A percentile compares a stretch with the other conserved stretches of the same genome.
These are phyloP conservation scores for Drosophila niveifrons DNA, from an alignment of 2,888 invertebrate species.

Conservation along the genomic window DNA sequence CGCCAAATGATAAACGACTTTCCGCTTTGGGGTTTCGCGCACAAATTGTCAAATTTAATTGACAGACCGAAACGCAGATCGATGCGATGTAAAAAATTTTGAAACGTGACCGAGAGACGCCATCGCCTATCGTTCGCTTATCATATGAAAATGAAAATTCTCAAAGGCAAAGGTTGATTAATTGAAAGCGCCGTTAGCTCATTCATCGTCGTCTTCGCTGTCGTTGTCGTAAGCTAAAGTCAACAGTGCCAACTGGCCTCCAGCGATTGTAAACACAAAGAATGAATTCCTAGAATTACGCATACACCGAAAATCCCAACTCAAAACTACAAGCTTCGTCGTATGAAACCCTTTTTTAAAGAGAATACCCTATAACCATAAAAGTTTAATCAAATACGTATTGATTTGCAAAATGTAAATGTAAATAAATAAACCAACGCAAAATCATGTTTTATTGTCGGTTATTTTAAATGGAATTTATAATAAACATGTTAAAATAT, in stretches of 20 bases:
- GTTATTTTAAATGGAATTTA: too few relatives aligned
- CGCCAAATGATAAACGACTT: constrained; percentile 53
- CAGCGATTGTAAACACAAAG: constrained; percentile 32
- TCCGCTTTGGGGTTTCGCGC: constrained; percentile 12
- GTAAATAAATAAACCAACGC: too few relatives aligned
- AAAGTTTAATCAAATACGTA: neutral
- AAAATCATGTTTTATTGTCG: too few relatives aligned
- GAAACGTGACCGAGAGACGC: constrained; percentile 40
- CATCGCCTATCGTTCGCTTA: constrained; percentile 35
- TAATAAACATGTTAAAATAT: too few relatives aligned
- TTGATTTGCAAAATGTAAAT: too few relatives aligned
- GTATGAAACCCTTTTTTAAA: constrained; percentile 37
- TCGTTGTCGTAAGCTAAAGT: constrained; percentile 24
- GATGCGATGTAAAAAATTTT: constrained; percentile 13
- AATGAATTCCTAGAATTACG: constrained; percentile 40
- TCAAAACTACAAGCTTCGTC: constrained; percentile 24
- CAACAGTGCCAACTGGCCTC: constrained; percentile 22
- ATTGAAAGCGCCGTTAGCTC: constrained; percentile 40
- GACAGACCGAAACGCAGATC: constrained; percentile 41
- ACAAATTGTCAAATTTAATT: constrained; percentile 57
- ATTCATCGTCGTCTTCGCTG: neutral
- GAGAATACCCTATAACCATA: constrained; percentile 1
- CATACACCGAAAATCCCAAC: constrained; percentile 18
- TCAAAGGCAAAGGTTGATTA: constrained; percentile 34
- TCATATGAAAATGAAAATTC: constrained; percentile 22